These are phyloP conservation scores for Neodiprion virginianus DNA, from an alignment of 1,140 invertebrate species.

Conservation along the genomic window DNA sequence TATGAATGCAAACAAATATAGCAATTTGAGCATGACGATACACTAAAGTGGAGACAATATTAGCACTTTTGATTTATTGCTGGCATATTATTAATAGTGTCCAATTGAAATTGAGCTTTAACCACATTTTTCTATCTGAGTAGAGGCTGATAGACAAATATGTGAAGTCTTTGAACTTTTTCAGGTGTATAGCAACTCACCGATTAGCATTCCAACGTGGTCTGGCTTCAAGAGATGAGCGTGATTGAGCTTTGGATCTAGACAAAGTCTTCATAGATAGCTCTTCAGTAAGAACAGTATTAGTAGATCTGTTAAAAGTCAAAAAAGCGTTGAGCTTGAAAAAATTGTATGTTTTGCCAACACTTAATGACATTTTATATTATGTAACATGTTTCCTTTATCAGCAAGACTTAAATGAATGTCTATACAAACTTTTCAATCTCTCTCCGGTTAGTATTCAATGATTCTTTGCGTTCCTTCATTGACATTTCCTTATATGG, in stretches of 20 bases:
- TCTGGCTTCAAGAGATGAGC: slow-evolving; percentile 42
- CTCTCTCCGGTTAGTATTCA: slow-evolving; percentile 44
- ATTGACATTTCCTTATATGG: slow-evolving; percentile 31
- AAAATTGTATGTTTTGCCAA: slow-evolving; percentile 25
- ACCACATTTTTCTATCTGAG: too few relatives aligned
- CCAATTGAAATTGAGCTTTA: too few relatives aligned
- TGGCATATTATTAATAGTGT: too few relatives aligned
- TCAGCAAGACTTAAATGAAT: too few relatives aligned
- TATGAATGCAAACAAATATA: too few relatives aligned
- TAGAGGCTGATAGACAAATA: too few relatives aligned
- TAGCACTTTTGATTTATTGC: too few relatives aligned
- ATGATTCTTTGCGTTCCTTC: slow-evolving; percentile 47
- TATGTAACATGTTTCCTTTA: not conserved
- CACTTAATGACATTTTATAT: slow-evolving; percentile 14
- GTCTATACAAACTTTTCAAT: slow-evolving; percentile 48
- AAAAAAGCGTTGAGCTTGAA: not conserved
- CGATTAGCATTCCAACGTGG: slow-evolving; percentile 56
- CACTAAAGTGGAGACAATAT: too few relatives aligned
- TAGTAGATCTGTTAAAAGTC: slow-evolving; percentile 37
- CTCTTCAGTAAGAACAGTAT: slow-evolving; percentile 35
- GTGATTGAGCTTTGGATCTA: slow-evolving; percentile 41
- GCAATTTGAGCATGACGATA: too few relatives aligned
- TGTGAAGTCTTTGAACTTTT: not conserved
- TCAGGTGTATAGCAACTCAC: slow-evolving; percentile 31
- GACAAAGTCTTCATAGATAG: slow-evolving; percentile 30